A percentile compares a stretch with the other conserved stretches of the same genome.
These are phyloP conservation scores for Gallinago media DNA, from an alignment of 2,113 vertebrate species.

Conservation along the genomic window DNA sequence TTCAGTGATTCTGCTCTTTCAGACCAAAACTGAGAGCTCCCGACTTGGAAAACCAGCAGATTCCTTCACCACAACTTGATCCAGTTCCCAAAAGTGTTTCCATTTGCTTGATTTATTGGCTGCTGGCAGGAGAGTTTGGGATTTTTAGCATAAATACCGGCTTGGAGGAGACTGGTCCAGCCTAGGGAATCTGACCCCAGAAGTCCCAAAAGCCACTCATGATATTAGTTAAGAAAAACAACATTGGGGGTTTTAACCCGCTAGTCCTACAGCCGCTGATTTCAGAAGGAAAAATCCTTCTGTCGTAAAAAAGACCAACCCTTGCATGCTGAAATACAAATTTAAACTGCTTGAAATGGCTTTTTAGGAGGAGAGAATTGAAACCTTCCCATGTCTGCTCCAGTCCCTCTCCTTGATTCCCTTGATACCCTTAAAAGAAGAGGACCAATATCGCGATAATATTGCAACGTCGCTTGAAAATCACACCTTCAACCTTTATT, in stretches of 20 bases:
- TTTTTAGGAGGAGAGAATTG: not conserved
- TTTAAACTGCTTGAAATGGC: not conserved
- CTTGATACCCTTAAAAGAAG: not conserved
- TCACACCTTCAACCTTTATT: too few species aligned
- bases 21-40: not conserved
- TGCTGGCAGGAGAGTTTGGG: not conserved
- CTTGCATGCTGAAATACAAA: not conserved
- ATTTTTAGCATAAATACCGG: not conserved
- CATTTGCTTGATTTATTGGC: not conserved
- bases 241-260: not conserved
- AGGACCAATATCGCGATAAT: rapidly evolving
- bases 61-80: not conserved
- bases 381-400: rapidly evolving
- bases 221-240: not conserved
- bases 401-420: not conserved
- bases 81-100: not conserved
- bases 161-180: not conserved
- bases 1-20: not conserved
- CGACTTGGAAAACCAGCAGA: not conserved
- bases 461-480: rapidly evolving
- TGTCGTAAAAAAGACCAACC: not conserved
- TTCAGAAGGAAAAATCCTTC: not conserved
- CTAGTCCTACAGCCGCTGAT: not conserved
- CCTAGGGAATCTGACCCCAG: not conserved
- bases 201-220: not conserved